phyloP scores from a whole-genome alignment of 2,888 invertebrate species.

The Caenorhabditis sp. region DNA sequence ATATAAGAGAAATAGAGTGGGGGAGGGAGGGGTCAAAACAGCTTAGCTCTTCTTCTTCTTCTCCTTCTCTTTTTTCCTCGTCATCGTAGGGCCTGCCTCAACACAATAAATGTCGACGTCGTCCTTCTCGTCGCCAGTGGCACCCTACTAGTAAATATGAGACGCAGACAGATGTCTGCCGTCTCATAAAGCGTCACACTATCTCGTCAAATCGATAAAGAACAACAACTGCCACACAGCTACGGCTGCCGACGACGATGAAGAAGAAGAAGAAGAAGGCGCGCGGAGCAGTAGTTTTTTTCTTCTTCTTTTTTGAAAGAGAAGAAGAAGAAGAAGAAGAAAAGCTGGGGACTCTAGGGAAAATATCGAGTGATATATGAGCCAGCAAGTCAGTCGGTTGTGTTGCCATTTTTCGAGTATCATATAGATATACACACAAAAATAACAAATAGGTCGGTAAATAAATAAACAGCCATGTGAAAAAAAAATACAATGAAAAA shows the following conservation, averaged over 20 bases:
- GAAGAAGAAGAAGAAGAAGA: background rate
- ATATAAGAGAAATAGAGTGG: background rate
- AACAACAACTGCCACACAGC: background rate
- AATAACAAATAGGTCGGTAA: background rate
- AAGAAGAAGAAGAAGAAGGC: constrained; percentile 1
- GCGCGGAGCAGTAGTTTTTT: constrained; percentile 1
- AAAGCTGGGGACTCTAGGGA: background rate
- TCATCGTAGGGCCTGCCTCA: background rate
- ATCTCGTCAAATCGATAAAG: background rate
- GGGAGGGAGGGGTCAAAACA: background rate
- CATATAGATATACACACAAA: background rate
- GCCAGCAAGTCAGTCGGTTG: background rate
- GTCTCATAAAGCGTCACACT: background rate
- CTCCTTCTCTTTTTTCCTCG: background rate
- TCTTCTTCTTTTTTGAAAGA: too few species aligned
- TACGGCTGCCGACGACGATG: background rate
- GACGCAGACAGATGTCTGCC: background rate
- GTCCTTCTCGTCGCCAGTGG: background rate
- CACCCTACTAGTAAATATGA: background rate
- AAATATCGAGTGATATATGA: background rate
- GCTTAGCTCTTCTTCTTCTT: background rate
- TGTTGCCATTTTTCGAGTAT: constrained; percentile 1
- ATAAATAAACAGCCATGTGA: background rate
- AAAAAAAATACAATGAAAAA: background rate
- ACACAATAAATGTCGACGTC: background rate